Evolutionary conservation across 1,140 invertebrate species (phyloP).

Genomic region (Aricia agestis): DNA sequence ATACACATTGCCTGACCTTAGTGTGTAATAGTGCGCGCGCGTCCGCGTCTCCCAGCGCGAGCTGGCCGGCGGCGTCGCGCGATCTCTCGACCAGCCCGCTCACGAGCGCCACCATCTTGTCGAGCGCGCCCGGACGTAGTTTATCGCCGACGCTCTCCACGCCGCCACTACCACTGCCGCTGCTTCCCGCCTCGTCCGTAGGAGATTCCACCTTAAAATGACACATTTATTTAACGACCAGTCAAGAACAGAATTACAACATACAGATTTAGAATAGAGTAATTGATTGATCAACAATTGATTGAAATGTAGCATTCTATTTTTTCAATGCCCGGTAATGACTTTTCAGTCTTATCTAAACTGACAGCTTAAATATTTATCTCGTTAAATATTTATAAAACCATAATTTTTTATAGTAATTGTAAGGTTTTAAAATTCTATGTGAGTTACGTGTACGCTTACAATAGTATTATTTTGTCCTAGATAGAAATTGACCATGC

Average conservation of each 20-base stretch:
- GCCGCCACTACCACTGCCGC: slow-evolving; percentile 43
- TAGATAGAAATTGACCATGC: slow-evolving; percentile 94
- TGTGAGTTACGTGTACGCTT: slow-evolving; percentile 20
- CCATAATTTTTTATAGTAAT: no score
- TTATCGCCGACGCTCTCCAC: slow-evolving; percentile 76
- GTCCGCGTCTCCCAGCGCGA: slow-evolving; percentile 88
- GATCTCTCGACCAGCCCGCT: slow-evolving; percentile 92
- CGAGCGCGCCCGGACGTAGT: slow-evolving; percentile 91
- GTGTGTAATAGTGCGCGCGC: slow-evolving; percentile 89
- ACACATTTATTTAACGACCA: neutral
- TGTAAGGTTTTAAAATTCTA: no score
- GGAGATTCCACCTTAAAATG: slow-evolving; percentile 77
- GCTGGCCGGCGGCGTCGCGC: slow-evolving; percentile 83
- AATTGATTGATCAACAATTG: no score
- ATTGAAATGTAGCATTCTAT: no score
- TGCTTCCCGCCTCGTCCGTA: slow-evolving; percentile 66
- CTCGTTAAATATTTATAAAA: no score
- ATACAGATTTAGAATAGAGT: neutral
- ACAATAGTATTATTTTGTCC: slow-evolving; percentile 80
- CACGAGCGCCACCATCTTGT: slow-evolving; percentile 96
- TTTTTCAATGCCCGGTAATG: no score
- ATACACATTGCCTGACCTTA: slow-evolving; percentile 77
- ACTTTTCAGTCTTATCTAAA: no score
- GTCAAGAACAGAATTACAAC: neutral
- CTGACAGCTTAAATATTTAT: no score